phyloP scores from a whole-genome alignment of 2,113 vertebrate species.

The Grammomys surdaster region DNA sequence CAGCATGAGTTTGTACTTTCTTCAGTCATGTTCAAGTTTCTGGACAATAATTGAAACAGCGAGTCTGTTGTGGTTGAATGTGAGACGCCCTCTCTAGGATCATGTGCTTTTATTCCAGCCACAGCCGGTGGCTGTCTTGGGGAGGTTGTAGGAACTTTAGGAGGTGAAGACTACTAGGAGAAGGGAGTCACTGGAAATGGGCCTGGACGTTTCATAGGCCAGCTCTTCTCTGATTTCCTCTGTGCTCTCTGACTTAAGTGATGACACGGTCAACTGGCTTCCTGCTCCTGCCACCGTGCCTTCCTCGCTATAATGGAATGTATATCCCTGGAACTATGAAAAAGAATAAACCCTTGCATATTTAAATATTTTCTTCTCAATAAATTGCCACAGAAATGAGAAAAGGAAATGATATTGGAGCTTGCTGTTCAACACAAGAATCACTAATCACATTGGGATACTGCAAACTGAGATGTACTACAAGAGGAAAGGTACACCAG shows the following conservation, averaged over 20 bases:
- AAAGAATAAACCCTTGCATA: neutral
- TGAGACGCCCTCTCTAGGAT: neutral
- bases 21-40: neutral
- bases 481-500: neutral
- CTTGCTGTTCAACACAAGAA: neutral
- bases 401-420: neutral
- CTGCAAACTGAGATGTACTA: neutral
- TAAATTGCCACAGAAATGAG: neutral
- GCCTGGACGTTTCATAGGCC: neutral
- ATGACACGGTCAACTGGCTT: neutral
- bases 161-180: neutral
- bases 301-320: neutral
- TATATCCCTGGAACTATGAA: neutral
- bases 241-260: neutral
- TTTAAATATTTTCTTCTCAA: neutral
- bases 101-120: neutral
- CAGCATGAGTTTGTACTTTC: neutral
- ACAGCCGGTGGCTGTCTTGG: neutral
- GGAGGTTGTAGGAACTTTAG: neutral
- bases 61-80: neutral
- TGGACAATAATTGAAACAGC: neutral
- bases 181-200: neutral
- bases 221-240: neutral
- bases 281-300: neutral
- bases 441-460: rapidly evolving